Evolutionary conservation across 2,113 vertebrate species (phyloP).

Genomic region (Grammomys surdaster): DNA sequence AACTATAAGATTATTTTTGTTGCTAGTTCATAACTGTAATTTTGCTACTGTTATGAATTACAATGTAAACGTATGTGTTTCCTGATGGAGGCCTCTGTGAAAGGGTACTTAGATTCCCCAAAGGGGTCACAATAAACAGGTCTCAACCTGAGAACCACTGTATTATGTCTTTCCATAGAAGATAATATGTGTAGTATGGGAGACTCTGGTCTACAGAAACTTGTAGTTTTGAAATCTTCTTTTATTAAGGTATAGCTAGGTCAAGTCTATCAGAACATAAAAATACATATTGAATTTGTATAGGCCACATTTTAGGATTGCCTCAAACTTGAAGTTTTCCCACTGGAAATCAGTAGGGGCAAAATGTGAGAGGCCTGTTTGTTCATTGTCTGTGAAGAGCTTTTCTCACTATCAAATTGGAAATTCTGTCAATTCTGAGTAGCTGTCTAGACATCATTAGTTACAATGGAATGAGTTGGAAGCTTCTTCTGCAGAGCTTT

Average conservation of each 20-base stretch:
- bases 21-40: background rate
- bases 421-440: conserved; percentile 37
- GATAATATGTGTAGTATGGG: background rate
- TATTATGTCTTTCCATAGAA: background rate
- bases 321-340: background rate
- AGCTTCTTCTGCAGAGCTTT: conserved; percentile 12
- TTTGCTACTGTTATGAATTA: background rate
- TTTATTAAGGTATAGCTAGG: conserved; percentile 54
- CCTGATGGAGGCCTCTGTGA: background rate
- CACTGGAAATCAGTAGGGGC: conserved; percentile 7
- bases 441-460: conserved; percentile 9
- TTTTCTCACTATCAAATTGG: conserved; percentile 54
- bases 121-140: too few species aligned
- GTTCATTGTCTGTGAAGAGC: conserved; percentile 19
- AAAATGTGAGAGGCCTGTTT: background rate
- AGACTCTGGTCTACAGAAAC: conserved; percentile 10
- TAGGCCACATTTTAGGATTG: conserved; percentile 37
- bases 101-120: background rate
- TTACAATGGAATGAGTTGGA: conserved; percentile 57
- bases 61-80: background rate
- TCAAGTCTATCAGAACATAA: conserved; percentile 8
- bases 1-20: background rate
- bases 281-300: conserved; percentile 23
- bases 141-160: background rate
- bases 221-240: conserved; percentile 47